Base-by-base conservation (phyloP, 1,140 invertebrate genomes). In the Venturia canescens region DNA sequence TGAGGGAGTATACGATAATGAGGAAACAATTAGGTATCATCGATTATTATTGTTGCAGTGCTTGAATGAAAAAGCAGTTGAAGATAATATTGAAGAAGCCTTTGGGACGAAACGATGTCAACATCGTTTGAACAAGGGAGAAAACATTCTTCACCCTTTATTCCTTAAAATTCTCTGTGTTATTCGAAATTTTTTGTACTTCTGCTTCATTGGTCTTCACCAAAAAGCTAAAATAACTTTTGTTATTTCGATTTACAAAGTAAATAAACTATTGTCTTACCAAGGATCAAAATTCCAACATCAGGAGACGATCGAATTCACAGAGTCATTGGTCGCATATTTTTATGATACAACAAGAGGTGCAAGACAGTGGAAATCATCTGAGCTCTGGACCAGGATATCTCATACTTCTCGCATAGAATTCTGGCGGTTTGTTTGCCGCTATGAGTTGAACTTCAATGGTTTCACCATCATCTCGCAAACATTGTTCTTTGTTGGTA, bases 391-490 rank as follows among this genome's bases (percentile, higher is more conserved):
- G 50, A n/a, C 50, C 50, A n/a, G 50, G 50, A 53, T 53, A 53
- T 53, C 50, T 53, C 50, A 53, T 53, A 53, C 50, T 21, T 53
- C 50, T 53, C 5, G 50, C 50, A 53, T 53, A 53, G n/a, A 91
- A 90, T 23, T 86, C 82, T 71, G 86, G 84, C 16, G 88, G 87
- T 63, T 78, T 81, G 27, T 85, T 84, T 15, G 80, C 83, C 5
- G 85, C 83, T 1, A 85, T n/a, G 26, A 92, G 85, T 50, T 89
- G 87, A 13, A 90, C 90, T 76, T 86, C 85, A 15, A 88, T 82
- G 0, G 86, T 29, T 50, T 83, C 79, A 50, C 87, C 88, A 21
- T 80, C 57, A 18, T 75, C 77, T 53, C 84, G 80, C 69, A 80
- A 70, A 48, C 26, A 83, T 26, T 26, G 60, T 18, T 78, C 26